These are phyloP conservation scores for Urophycis tenuis DNA, from an alignment of 2,797 vertebrate species.

Conservation along the genomic window DNA sequence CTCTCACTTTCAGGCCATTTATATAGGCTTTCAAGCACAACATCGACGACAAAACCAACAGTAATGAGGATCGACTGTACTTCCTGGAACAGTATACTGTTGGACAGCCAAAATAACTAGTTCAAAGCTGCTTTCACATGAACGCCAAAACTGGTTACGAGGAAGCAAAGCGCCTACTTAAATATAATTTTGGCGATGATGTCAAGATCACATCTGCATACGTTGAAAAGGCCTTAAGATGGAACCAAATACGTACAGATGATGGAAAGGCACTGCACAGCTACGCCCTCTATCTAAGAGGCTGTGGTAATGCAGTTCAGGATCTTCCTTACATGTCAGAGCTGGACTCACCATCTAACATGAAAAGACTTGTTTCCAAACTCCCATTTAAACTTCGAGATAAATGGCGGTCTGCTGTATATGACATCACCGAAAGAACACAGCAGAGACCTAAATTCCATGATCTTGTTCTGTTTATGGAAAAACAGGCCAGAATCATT, in stretches of 20 bases:
- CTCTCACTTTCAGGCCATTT: slow-evolving; percentile 2
- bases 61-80: slow-evolving; percentile 6
- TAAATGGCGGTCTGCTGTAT: slow-evolving; percentile 5
- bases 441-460: slow-evolving; percentile 2
- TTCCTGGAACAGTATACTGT: slow-evolving; percentile 11
- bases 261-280: slow-evolving; percentile 11
- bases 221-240: slow-evolving; percentile 15
- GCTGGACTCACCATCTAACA: slow-evolving; percentile 6
- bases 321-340: slow-evolving; percentile 13
- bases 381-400: slow-evolving; percentile 4
- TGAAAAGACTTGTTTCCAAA: slow-evolving; percentile 7
- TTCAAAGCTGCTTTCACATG: slow-evolving; percentile 12
- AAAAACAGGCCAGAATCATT: slow-evolving; percentile 5
- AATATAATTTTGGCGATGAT: neutral
- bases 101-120: slow-evolving; percentile 1
- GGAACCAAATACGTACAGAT: slow-evolving; percentile 3
- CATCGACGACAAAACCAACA: slow-evolving; percentile 13
- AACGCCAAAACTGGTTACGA: neutral
- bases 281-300: slow-evolving; percentile 13
- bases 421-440: neutral
- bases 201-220: slow-evolving; percentile 9
- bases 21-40: slow-evolving; percentile 1
- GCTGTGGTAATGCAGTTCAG: slow-evolving; percentile 12
- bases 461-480: slow-evolving; percentile 2
- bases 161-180: slow-evolving; percentile 12